Base-by-base conservation (phyloP, 2,113 vertebrate species). In the Indicator indicator region DNA sequence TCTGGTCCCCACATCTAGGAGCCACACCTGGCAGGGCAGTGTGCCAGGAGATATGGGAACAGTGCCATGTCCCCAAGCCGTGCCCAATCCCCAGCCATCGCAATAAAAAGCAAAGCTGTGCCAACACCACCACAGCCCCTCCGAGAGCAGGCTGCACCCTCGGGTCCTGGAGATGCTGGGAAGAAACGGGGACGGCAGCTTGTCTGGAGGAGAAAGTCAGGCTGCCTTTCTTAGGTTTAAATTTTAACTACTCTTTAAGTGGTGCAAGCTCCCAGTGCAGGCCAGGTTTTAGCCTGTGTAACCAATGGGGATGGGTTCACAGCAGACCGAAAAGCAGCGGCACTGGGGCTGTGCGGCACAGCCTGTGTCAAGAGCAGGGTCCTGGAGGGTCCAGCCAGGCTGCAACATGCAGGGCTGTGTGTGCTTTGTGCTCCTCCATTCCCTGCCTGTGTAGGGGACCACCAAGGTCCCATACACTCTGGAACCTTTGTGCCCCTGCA, bases 401-500 rank as follows among this genome's bases (percentile, higher is more conserved):
- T 64, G 82, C 0, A 26, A 50, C 2, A 6, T 12, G 3, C 78
- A 27, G 73, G 44, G 74, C 80, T 32, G 42, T 3, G 67, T 1
- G 9, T 20, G 89, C 52, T 9, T 0, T 5, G 0, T 0, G 21
- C 54, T 44, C 16, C 3, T 15, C 1, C 1, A 0, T 2, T 23
- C 38, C 55, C 72, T 12, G 6, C 21, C 72, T 6, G 0, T 2
- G 27, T n/a, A 6, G 3, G 38, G 62, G 6, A 27, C 12, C 46
- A 12, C 59, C 2, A 0, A 19, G 42, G 24, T 13, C 72, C 63
- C 0, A 0, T 5, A 0, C 0, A 0, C 76, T 8, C 42, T 5
- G 0, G 71, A 21, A 42, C 20, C 24, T 32, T 40, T 4, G 0
- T 1, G 0, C 11, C 13, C 23, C 58, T 26, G 26, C 36, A 20